Base-by-base conservation (phyloP, 2,113 vertebrate species). In the Gallinago jamesoni region DNA sequence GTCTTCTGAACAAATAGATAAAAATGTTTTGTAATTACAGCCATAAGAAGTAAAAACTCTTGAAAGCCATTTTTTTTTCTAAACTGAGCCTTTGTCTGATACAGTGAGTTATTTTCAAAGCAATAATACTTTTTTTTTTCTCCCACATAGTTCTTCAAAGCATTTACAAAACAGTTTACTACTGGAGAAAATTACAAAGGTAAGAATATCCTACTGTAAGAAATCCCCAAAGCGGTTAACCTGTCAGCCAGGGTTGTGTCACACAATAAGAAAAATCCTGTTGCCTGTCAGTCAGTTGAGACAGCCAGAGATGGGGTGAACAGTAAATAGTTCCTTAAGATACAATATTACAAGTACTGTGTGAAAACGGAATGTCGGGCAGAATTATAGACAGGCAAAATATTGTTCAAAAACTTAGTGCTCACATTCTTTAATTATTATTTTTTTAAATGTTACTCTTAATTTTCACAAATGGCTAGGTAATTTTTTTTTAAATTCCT, bases 181-280 rank as follows among this genome's bases (percentile, higher is more conserved):
- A 97, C 95, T 62, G 99, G 99, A 91, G 99, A 98, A 62, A 97
- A 96, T 59, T 99, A 98, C 86, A 98, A 97, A 98, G 99, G 99
- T 99, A 96, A 97, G 98, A 81, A 31, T 10, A 16, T 25, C 9
- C 23, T 43, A 7, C 27, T 52, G 39, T 69, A 73, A 80, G 74
- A 60, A 91, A n/a, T 52, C n/a, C 28, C 75, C 53, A 48, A 37
- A 70, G 63, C 55, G 35, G 39, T 48, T 74, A 27, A 55, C 25
- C 79, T 70, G 3, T 63, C 57, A 69, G 59, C 60, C 78, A 75
- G 66, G 24, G 53, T 24, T 14, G 14, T 74, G 52, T 22, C 59
- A 23, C 37, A 28, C 41, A 73, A 7, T 8, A 28, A 76, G 22
- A 13, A 66, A 45, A 69, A 80, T 73, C 60, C 15, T 23, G 63